Conservation (phyloP, 2,113 vertebrate genomes). For the Gobiocypris rarus region DNA sequence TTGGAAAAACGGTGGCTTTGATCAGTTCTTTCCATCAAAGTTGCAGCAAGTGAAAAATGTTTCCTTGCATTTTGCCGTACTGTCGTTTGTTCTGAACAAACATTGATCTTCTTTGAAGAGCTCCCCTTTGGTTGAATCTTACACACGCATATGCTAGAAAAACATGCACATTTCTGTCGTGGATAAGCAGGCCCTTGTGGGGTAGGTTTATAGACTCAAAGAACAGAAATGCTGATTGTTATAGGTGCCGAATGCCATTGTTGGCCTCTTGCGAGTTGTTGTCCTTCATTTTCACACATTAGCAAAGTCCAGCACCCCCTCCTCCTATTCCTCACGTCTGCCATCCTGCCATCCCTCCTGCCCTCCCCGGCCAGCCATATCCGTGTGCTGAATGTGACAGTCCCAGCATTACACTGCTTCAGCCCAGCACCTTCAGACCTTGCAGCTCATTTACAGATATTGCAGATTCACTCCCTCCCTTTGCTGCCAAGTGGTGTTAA, state of each 20-base stretch:
- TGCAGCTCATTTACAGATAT: constrained; percentile 24
- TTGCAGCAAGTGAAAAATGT: constrained; percentile 17
- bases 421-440: neutral
- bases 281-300: neutral
- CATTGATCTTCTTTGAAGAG: constrained; percentile 44
- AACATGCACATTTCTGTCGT: neutral
- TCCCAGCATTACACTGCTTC: constrained; percentile 4
- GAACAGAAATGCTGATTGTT: constrained; percentile 29
- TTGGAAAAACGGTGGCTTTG: constrained; percentile 39
- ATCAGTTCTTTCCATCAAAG: constrained; percentile 32
- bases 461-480: constrained; percentile 9
- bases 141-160: neutral
- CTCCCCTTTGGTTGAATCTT: neutral
- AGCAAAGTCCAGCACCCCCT: constrained; percentile 3
- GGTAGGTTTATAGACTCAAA: constrained; percentile 2
- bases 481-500: neutral
- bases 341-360: neutral
- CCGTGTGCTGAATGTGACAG: constrained; percentile 15
- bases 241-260: constrained; percentile 11
- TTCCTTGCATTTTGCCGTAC: neutral
- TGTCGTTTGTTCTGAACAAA: constrained; percentile 49
- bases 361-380: neutral
- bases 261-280: constrained; percentile 21
- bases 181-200: neutral
- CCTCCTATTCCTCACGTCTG: neutral